A percentile compares a stretch with the other conserved stretches of the same genome.
Evolutionary conservation across 2,113 vertebrate species (phyloP).

Genomic region (Brachypodius melanocephalos): DNA sequence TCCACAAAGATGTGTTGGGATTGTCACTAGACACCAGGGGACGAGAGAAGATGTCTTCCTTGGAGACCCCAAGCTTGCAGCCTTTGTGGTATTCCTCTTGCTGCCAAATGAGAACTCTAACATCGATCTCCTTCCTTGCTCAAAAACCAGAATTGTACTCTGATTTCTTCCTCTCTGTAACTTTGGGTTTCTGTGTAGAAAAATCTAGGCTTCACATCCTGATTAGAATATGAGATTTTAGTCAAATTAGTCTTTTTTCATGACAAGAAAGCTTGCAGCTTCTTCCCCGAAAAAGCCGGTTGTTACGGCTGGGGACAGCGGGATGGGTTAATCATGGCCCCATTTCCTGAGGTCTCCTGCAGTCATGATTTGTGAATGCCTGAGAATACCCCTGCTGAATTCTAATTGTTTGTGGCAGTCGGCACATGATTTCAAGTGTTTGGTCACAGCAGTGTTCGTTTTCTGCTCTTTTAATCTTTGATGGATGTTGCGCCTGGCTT

Average conservation of each 20-base stretch:
- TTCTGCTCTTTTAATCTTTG: constrained; percentile 73
- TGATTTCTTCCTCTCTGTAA: not conserved
- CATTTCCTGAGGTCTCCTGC: constrained; percentile 48
- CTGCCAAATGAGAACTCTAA: not conserved
- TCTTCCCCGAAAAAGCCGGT: not conserved
- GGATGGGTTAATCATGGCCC: constrained; percentile 58
- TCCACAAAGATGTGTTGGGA: not conserved
- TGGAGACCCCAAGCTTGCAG: not conserved
- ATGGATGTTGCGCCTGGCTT: constrained; percentile 65
- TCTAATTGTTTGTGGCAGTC: constrained; percentile 71
- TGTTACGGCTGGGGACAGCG: constrained; percentile 8
- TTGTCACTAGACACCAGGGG: not conserved
- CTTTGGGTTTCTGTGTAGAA: not conserved
- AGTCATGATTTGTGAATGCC: constrained; percentile 63
- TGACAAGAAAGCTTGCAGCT: not conserved
- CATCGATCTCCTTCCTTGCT: not conserved
- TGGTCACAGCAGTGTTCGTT: constrained; percentile 70
- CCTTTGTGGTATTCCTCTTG: not conserved
- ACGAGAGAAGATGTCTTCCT: not conserved
- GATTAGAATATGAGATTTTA: not conserved
- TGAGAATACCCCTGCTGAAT: constrained; percentile 65
- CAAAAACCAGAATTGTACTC: not conserved
- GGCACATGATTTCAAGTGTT: constrained; percentile 68
- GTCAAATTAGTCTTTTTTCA: not conserved
- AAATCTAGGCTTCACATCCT: not conserved